phyloP scores from a whole-genome alignment of 2,888 invertebrate species.

The Epinotia brunnichana region DNA sequence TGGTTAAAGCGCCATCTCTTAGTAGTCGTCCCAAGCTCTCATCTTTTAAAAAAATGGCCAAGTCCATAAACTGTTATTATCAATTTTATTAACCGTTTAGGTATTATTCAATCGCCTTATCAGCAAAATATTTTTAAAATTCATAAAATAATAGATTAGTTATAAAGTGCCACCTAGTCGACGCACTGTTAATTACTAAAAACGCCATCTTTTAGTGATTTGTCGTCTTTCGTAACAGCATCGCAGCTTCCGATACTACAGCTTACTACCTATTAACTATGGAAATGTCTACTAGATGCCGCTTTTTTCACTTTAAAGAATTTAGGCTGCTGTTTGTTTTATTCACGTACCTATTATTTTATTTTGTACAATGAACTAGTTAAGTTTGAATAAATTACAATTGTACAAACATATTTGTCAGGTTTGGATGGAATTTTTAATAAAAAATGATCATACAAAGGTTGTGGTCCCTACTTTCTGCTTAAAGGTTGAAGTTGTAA shows the following conservation, averaged over 20 bases:
- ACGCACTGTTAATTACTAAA: neutral
- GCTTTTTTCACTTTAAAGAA: neutral
- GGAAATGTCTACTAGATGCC: conserved; percentile 10
- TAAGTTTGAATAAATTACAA: too few species aligned
- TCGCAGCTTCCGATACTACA: neutral
- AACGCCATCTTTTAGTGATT: neutral
- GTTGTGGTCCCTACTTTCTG: too few species aligned
- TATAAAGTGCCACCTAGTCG: neutral
- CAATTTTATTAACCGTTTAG: neutral
- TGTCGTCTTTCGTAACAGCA: neutral
- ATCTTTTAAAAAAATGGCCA: too few species aligned
- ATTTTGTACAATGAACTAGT: neutral
- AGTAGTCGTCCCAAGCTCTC: too few species aligned
- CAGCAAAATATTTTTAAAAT: too few species aligned
- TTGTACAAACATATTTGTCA: too few species aligned
- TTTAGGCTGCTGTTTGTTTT: neutral
- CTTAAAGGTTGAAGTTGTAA: too few species aligned
- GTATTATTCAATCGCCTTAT: neutral
- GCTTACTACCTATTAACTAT: neutral
- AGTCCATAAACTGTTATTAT: too few species aligned
- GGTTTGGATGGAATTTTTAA: too few species aligned
- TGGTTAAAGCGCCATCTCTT: conserved; percentile 19
- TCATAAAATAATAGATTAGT: neutral
- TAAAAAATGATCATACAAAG: too few species aligned
- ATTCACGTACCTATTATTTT: neutral